Evolutionary conservation across 2,113 vertebrate species (phyloP), one percentile per base, ranked within the genome.

Genomic region (Seriola dumerili): DNA sequence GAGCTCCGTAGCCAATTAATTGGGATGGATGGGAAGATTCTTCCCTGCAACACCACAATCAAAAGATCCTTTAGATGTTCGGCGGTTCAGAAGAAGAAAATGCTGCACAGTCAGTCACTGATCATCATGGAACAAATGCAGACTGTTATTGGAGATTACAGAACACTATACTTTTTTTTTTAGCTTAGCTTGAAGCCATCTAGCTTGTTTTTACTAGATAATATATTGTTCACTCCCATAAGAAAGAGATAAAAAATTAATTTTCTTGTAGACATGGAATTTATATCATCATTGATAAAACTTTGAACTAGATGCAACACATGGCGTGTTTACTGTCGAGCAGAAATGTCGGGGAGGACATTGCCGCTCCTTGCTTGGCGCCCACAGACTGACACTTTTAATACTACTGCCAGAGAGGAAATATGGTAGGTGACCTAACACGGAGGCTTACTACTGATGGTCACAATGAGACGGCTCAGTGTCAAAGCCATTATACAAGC

Each of bases 401-500:
- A 88, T 83, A 48, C 80, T 0, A 8, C 65, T 58, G 75, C 69
- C 50, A 78, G 63, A 77, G 38, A 85, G 77, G 68, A 79, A 88
- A 89, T 81, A 78, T 83, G 61, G 84, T 79, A 44, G 73, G 71
- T 87, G 89, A 91, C 88, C 86, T 71, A 90, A 92, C 81, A 90
- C 32, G 1, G 81, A 69, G 82, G 72, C 89, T 91, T 88, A 88
- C 68, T 13, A 70, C 77, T 89, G 78, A 86, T 86, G 89, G 90
- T 70, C 79, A 83, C 91, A 88, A 92, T 82, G 88, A 86, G 87
- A 81, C 78, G 87, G 84, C 88, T 92, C 83, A 88, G 83, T 90
- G 89, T 91, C 90, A 89, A 88, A 89, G 74, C 73, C 83, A 91
- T 93, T 92, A 90, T 76, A 89, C 74, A 87, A 87, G 85, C 75